These are phyloP conservation scores for Monochamus alternatus DNA, from an alignment of 2,888 invertebrate genomes.

Conservation along the genomic window DNA sequence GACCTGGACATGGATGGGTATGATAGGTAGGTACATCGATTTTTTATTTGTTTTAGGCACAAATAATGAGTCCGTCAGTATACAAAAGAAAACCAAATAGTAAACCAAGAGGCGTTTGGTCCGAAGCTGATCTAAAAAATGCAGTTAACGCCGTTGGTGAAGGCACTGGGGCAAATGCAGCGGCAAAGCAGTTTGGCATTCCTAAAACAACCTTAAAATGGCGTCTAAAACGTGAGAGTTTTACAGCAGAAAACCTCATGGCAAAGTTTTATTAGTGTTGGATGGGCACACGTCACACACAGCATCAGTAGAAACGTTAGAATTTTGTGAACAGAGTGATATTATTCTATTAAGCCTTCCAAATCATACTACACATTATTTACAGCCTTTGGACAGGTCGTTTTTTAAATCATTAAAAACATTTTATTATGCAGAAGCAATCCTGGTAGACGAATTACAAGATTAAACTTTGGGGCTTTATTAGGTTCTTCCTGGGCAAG, in stretches of 20 bases:
- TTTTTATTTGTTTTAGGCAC: too few species aligned
- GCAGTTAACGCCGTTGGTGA: conserved; percentile 26
- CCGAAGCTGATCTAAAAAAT: conserved; percentile 13
- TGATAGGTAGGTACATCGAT: too few species aligned
- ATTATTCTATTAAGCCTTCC: conserved; percentile 59
- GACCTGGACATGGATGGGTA: too few species aligned
- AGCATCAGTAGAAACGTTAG: conserved; percentile 40
- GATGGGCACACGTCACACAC: conserved; percentile 61
- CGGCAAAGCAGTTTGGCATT: conserved; percentile 17
- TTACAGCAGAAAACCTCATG: conserved; percentile 54
- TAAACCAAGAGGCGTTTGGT: conserved; percentile 24
- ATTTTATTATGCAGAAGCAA: conserved; percentile 46
- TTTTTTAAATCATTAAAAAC: conserved; percentile 59
- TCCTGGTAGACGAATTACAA: conserved; percentile 27
- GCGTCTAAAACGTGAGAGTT: conserved; percentile 3
- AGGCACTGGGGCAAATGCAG: conserved; percentile 16
- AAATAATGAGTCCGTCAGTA: conserved; percentile 8
- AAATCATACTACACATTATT: conserved; percentile 57
- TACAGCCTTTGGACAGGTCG: too few species aligned
- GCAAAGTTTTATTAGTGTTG: conserved; percentile 58
- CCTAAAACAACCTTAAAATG: conserved; percentile 14
- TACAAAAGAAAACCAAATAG: conserved; percentile 27
- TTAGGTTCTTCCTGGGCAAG: too few species aligned
- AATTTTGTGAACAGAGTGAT: conserved; percentile 52
- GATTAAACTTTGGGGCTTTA: conserved; percentile 34